These are phyloP conservation scores for Sylvia borin DNA, from an alignment of 2,797 vertebrate genomes.

Conservation along the genomic window DNA sequence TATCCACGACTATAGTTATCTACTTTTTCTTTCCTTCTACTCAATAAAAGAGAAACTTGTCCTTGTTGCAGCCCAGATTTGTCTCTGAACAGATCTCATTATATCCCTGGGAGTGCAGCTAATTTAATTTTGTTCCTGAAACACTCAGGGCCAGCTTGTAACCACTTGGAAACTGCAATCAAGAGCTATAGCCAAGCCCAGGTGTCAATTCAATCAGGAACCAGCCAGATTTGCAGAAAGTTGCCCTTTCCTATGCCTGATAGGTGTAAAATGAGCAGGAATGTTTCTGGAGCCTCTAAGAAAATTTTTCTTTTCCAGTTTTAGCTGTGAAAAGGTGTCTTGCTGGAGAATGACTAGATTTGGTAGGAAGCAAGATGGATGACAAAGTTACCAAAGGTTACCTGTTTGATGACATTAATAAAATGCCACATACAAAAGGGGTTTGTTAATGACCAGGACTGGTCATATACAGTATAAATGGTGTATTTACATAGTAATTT, in stretches of 20 bases:
- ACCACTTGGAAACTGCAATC: conserved; percentile 50
- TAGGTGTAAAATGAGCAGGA: background rate
- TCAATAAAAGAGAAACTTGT: conserved; percentile 79
- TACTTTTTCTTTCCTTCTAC: conserved; percentile 78
- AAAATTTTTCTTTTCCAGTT: background rate
- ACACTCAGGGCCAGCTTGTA: conserved; percentile 80
- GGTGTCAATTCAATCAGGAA: background rate
- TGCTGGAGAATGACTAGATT: background rate
- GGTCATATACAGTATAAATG: background rate
- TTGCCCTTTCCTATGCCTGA: background rate
- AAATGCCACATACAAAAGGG: background rate
- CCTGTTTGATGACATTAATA: background rate
- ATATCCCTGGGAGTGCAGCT: conserved; percentile 79
- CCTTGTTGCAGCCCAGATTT: conserved; percentile 78
- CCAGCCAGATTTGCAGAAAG: background rate
- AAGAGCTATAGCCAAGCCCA: conserved; percentile 51
- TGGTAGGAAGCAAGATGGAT: background rate
- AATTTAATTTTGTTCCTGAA: conserved; percentile 79
- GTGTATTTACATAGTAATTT: background rate
- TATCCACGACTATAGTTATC: conserved; percentile 80
- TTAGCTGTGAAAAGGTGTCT: background rate
- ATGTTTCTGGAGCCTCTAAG: background rate
- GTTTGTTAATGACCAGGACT: background rate
- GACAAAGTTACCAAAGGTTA: background rate
- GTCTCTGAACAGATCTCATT: conserved; percentile 74